Conservation (phyloP, 2,888 invertebrate species). For the Galeruca laticollis region DNA sequence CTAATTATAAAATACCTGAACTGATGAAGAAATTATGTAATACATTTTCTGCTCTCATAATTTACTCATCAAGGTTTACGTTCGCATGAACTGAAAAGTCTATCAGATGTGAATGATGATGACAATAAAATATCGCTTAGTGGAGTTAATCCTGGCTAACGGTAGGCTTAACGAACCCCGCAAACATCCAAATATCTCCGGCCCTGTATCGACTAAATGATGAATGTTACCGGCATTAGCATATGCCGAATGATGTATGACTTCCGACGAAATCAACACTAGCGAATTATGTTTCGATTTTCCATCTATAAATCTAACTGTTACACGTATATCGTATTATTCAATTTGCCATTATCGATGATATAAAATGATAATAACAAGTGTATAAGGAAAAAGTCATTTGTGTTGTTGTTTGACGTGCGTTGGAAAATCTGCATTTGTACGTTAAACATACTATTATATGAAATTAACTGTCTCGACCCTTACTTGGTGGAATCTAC, state of each 20-base stretch:
- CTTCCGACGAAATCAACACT: slow-evolving; percentile 65
- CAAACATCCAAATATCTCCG: slow-evolving; percentile 43
- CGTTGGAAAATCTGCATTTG: too few relatives aligned
- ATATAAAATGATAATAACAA: slow-evolving; percentile 23
- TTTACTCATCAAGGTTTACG: slow-evolving; percentile 50
- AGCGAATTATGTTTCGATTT: slow-evolving; percentile 62
- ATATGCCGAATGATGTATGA: slow-evolving; percentile 66
- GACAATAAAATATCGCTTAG: slow-evolving; percentile 62
- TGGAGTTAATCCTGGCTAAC: slow-evolving; percentile 49
- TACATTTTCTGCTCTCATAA: slow-evolving; percentile 25
- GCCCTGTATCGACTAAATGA: slow-evolving; percentile 59
- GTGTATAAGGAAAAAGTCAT: slow-evolving; percentile 8
- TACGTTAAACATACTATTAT: too few relatives aligned
- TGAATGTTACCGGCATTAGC: slow-evolving; percentile 65
- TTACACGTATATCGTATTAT: slow-evolving; percentile 50
- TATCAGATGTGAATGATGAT: slow-evolving; percentile 60
- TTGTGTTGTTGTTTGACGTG: too few relatives aligned
- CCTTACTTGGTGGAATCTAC: too few relatives aligned
- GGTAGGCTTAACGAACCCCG: slow-evolving; percentile 15
- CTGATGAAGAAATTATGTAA: too few relatives aligned
- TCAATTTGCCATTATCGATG: slow-evolving; percentile 61
- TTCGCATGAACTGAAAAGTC: slow-evolving; percentile 54
- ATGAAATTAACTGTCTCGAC: too few relatives aligned
- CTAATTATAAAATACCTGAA: too few relatives aligned
- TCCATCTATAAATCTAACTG: slow-evolving; percentile 55